Evolutionary conservation across 92 coral and sea anemone genomes (phyloP), one percentile per base, ranked within the genome.

Genomic region (Siderastrea siderea): DNA sequence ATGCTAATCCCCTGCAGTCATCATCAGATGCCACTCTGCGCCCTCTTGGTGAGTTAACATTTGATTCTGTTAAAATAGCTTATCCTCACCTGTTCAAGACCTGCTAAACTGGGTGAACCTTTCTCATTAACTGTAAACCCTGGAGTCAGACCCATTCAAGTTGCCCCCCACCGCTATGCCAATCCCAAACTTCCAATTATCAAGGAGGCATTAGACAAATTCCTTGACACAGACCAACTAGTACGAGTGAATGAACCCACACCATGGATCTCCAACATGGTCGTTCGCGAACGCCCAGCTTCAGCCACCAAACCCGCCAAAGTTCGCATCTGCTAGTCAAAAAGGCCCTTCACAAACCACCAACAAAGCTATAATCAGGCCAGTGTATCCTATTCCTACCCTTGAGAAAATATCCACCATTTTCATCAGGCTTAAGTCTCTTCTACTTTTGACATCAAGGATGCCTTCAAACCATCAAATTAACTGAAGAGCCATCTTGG

Each of bases 231-330:
- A 1, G 93, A 75, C 26, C 93, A 90, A 61, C 50, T 77, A 26
- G 78, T 82, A 82, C 87, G 57, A 7, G 85, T 77, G 74, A 62
- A 60, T 58, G 65, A 86, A 38, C 84, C 84, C 77, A 77, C 84
- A 62, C 87, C 86, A 59, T 87, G 91, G 91, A 80, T 87, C 86
- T 87, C 73, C 65, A 87, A 80, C 58, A 87, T 80, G 86, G 86
- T 79, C 53, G 91, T 87, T 2, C 54, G 91, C 14, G 86, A 26
- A 26, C 0, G 38, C 38, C 38, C 38, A 26, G 38, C 38, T 26
- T 26, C 38, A 26, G 38, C 38, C 38, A 79, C 82, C 49, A 85
- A 85, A 65, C 89, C 89, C 52, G 91, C 86, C 66, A 87, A 87
- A 70, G 80, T 87, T 10, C 68, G 9, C 48, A 83, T 89, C 82